A percentile compares a stretch with the other conserved stretches of the same genome.
Conservation (phyloP, 2,888 invertebrate species). For the Orthosia gracilis region DNA sequence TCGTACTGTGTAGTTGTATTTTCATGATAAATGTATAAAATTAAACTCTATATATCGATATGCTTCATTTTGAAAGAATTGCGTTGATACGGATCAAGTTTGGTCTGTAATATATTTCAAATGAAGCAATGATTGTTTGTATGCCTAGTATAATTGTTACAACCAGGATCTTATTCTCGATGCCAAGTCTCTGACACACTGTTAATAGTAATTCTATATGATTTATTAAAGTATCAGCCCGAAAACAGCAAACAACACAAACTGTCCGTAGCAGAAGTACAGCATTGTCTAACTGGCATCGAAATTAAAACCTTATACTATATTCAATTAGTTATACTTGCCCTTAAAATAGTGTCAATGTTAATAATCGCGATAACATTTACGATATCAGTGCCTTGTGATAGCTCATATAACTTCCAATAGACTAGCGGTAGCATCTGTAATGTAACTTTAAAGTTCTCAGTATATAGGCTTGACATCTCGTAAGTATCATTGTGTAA, state of each 20-base stretch:
- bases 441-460: constrained; percentile 37
- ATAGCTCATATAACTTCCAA: constrained; percentile 65
- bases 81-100: neutral
- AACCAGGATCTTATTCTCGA: neutral
- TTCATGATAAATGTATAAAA: constrained; percentile 30
- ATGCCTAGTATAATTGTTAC: constrained; percentile 23
- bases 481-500: constrained; percentile 25
- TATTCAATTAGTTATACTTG: constrained; percentile 25
- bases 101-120: constrained; percentile 5
- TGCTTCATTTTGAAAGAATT: constrained; percentile 6
- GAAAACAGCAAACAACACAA: too few relatives aligned
- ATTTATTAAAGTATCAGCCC: too few relatives aligned
- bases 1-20: constrained; percentile 35
- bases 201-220: too few relatives aligned
- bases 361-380: constrained; percentile 51
- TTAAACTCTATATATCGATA: constrained; percentile 1
- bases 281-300: constrained; percentile 14
- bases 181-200: neutral
- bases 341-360: constrained; percentile 21
- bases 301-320: neutral
- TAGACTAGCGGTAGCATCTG: constrained; percentile 58
- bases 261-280: neutral
- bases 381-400: constrained; percentile 77
- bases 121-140: constrained; percentile 2
- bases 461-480: constrained; percentile 38